Conservation (phyloP, 2,888 invertebrate genomes). For the Minunthozetes semirufus region DNA sequence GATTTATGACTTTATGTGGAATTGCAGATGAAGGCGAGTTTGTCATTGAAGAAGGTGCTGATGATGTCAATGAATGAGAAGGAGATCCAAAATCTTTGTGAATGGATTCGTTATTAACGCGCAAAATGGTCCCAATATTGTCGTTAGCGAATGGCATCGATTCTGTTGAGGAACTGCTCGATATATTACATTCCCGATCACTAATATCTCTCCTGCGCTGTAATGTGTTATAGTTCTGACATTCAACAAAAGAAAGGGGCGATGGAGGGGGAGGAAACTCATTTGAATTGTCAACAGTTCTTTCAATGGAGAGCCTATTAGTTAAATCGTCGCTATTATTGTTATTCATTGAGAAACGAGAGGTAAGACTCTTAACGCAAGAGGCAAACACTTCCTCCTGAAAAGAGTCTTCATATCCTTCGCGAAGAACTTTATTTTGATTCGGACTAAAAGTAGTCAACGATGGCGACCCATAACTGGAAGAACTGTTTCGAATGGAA, state of each 20-base stretch:
- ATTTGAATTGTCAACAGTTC: conserved; percentile 32
- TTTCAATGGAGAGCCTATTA: conserved; percentile 32
- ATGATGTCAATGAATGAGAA: conserved; percentile 32
- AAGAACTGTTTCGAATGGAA: conserved; percentile 21
- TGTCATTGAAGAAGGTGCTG: conserved; percentile 27
- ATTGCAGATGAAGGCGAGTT: conserved; percentile 9
- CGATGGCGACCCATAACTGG: background rate
- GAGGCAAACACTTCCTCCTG: conserved; percentile 48
- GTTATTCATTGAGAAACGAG: conserved; percentile 40
- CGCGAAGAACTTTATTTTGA: conserved; percentile 39
- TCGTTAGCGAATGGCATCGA: conserved; percentile 93
- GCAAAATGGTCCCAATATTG: conserved; percentile 90
- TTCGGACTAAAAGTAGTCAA: background rate
- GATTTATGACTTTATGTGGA: background rate
- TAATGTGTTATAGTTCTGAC: conserved; percentile 23
- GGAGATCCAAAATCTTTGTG: background rate
- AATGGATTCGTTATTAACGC: conserved; percentile 51
- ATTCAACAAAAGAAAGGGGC: conserved; percentile 40
- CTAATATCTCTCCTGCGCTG: conserved; percentile 40
- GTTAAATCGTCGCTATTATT: conserved; percentile 26
- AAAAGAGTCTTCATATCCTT: conserved; percentile 39
- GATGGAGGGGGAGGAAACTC: conserved; percentile 48
- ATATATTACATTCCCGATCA: conserved; percentile 32
- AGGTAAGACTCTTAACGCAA: conserved; percentile 47
- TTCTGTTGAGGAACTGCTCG: conserved; percentile 70